phyloP scores from a whole-genome alignment of 2,113 vertebrate genomes.

The Pomatostomus ruficeps region DNA sequence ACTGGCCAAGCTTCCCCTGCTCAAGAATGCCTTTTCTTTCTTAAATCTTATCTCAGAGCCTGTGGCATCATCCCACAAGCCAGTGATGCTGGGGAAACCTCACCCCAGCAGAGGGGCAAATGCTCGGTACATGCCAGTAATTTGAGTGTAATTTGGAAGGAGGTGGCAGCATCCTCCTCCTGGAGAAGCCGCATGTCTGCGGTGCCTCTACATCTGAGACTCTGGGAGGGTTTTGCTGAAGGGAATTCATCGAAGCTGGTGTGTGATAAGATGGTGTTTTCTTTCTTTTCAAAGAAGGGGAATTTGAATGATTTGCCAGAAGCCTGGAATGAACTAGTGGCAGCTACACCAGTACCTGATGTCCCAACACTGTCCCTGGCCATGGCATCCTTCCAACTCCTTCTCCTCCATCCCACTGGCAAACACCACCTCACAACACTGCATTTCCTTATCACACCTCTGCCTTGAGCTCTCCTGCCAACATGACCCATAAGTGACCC shows the following conservation, averaged over 20 bases:
- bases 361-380: neutral
- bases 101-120: neutral
- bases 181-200: neutral
- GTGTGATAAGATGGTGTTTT: neutral
- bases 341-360: neutral
- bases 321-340: neutral
- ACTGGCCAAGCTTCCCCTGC: fast-evolving
- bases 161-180: neutral
- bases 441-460: neutral
- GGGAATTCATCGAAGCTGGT: neutral
- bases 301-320: conserved; percentile 5
- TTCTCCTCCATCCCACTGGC: neutral
- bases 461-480: neutral
- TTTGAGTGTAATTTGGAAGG: neutral
- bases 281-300: neutral
- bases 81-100: fast-evolving
- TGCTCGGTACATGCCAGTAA: fast-evolving
- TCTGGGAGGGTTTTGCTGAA: neutral
- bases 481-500: neutral
- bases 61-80: fast-evolving
- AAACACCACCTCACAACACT: neutral
- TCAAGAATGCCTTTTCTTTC: neutral
- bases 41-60: neutral
- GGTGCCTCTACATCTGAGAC: neutral
- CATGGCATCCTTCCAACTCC: neutral